Conservation (phyloP, 2,113 vertebrate species). For the Collichthys lucidus region DNA sequence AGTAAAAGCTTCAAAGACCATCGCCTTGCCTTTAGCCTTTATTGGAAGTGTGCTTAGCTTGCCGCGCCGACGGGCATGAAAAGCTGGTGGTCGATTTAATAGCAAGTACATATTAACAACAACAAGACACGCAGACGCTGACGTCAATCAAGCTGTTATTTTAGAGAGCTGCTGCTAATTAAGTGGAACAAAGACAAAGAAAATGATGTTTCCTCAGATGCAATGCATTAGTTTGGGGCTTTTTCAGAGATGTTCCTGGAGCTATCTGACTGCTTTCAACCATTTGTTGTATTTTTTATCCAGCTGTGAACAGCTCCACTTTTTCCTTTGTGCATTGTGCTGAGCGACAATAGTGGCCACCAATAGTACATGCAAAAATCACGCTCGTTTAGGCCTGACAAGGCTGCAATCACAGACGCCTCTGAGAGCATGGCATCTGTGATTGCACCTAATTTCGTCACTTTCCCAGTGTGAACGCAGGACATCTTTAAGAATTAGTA, state of each 20-base stretch:
- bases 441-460: slow-evolving; percentile 16
- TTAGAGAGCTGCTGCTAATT: slow-evolving; percentile 35
- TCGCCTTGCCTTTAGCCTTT: too few species aligned
- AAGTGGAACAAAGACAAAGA: slow-evolving; percentile 39
- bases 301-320: slow-evolving; percentile 26
- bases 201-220: slow-evolving; percentile 38
- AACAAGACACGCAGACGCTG: background rate
- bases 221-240: slow-evolving; percentile 13
- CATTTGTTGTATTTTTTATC: slow-evolving; percentile 24
- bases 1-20: too few species aligned
- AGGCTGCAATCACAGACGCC: too few species aligned
- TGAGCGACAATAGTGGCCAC: slow-evolving; percentile 21
- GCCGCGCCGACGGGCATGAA: too few species aligned
- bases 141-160: slow-evolving; percentile 35
- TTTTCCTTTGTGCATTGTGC: slow-evolving; percentile 6
- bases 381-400: slow-evolving; percentile 7
- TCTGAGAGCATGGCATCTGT: background rate
- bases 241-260: slow-evolving; percentile 23
- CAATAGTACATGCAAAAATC: slow-evolving; percentile 32
- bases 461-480: background rate
- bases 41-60: background rate
- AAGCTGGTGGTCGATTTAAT: too few species aligned
- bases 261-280: slow-evolving; percentile 12
- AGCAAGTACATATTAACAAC: background rate
- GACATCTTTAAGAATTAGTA: background rate